Evolutionary conservation across 1,140 invertebrate genomes (phyloP).

Genomic region (Venturia canescens): DNA sequence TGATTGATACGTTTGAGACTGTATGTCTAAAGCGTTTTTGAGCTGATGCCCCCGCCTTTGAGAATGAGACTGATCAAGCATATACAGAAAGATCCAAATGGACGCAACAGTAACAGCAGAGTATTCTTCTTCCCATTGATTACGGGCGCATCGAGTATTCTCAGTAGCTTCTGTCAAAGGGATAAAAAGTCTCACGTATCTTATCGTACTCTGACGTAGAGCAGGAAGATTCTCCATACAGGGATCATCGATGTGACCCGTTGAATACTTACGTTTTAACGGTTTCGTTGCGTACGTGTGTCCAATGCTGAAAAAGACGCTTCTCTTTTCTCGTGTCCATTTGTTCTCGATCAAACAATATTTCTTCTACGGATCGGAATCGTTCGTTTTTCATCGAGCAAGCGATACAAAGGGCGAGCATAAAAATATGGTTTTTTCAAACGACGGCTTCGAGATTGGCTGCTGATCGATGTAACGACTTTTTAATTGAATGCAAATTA

Average conservation of each 20-base stretch:
- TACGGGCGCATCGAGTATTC: not conserved
- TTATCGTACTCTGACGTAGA: not conserved
- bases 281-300: too few species aligned
- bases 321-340: not conserved
- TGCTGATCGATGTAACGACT: too few species aligned
- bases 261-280: too few species aligned
- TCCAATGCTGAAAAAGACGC: not conserved
- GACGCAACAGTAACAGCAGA: not conserved
- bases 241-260: not conserved
- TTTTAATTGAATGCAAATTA: not conserved
- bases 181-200: conserved; percentile 1
- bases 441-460: too few species aligned
- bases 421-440: too few species aligned
- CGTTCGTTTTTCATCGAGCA: too few species aligned
- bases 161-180: not conserved
- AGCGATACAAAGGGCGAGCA: too few species aligned
- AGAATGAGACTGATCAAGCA: not conserved
- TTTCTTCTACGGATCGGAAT: not conserved
- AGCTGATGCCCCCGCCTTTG: not conserved
- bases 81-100: not conserved
- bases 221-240: not conserved
- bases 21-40: too few species aligned
- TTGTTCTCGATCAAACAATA: not conserved
- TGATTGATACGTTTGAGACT: too few species aligned
- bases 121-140: not conserved